These are phyloP conservation scores for Xestia ashworthii DNA, from an alignment of 2,888 invertebrate genomes.

Conservation along the genomic window DNA sequence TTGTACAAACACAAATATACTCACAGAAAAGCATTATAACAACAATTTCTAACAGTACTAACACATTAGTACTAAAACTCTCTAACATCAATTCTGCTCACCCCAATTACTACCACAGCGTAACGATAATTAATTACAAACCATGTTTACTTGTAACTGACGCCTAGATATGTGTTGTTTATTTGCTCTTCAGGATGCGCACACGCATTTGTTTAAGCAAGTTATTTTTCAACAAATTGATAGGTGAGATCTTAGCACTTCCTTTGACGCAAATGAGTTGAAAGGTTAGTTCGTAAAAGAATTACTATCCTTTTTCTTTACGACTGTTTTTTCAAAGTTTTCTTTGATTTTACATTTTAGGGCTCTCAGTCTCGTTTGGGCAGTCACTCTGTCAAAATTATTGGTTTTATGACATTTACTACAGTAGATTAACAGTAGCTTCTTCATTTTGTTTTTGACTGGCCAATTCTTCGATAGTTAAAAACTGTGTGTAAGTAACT, in stretches of 20 bases:
- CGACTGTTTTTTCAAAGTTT: background rate
- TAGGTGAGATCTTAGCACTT: conserved; percentile 57
- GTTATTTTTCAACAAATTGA: conserved; percentile 56
- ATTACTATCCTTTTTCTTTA: background rate
- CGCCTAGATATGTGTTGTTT: conserved; percentile 66
- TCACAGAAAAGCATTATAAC: background rate
- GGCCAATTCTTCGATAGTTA: background rate
- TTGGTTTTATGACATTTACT: too few relatives aligned
- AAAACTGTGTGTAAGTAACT: background rate
- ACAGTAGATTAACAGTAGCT: background rate
- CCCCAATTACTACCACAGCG: background rate
- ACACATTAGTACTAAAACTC: background rate
- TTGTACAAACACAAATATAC: background rate
- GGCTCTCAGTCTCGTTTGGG: too few relatives aligned
- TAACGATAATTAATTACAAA: conserved; percentile 43
- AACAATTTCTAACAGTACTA: background rate
- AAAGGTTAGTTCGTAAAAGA: conserved; percentile 30
- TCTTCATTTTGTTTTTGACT: background rate
- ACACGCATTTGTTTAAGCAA: conserved; percentile 40
- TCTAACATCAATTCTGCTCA: background rate
- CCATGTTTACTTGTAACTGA: conserved; percentile 65
- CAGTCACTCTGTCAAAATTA: too few relatives aligned
- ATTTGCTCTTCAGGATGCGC: conserved; percentile 59
- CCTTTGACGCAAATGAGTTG: conserved; percentile 35
- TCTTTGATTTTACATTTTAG: background rate